Percentiles rank a stretch among this genome's conserved stretches.
Evolutionary conservation across 2,113 vertebrate species (phyloP).

Genomic region (Myotis lucifugus): DNA sequence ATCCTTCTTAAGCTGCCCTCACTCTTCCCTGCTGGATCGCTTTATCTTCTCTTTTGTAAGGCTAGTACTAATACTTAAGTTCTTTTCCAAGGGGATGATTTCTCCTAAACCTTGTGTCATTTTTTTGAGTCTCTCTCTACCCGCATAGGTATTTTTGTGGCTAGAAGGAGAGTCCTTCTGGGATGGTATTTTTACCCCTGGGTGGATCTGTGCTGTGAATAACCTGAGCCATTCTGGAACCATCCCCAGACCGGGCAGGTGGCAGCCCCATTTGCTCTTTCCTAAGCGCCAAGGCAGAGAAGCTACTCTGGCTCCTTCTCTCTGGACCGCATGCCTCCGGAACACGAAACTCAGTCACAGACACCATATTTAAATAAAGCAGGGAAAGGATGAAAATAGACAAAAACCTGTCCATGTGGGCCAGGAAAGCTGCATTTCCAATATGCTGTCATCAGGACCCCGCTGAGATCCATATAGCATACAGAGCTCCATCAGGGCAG

Average conservation of each 20-base stretch:
- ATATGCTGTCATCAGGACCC: slow-evolving; percentile 79
- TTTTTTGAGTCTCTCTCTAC: slow-evolving; percentile 71
- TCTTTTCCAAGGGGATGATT: slow-evolving; percentile 58
- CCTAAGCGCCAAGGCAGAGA: slow-evolving; percentile 81
- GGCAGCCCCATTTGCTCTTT: slow-evolving; percentile 83
- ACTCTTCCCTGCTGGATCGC: background rate
- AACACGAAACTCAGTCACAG: slow-evolving; percentile 80
- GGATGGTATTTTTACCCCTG: slow-evolving; percentile 80
- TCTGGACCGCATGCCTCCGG: slow-evolving; percentile 80
- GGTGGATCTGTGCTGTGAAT: slow-evolving; percentile 83
- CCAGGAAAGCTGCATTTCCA: slow-evolving; percentile 82
- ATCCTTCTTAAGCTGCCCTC: slow-evolving; percentile 30
- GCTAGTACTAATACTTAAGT: slow-evolving; percentile 48
- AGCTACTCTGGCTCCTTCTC: slow-evolving; percentile 80
- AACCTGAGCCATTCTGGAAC: slow-evolving; percentile 82
- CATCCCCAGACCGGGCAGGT: slow-evolving; percentile 82
- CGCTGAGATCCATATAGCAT: slow-evolving; percentile 69
- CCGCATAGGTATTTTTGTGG: slow-evolving; percentile 81
- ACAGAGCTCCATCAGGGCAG: slow-evolving; percentile 33
- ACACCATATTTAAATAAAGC: slow-evolving; percentile 82
- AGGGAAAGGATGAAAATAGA: slow-evolving; percentile 81
- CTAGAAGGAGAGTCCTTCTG: slow-evolving; percentile 79
- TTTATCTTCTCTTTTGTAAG: slow-evolving; percentile 44
- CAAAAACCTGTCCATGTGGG: slow-evolving; percentile 81
- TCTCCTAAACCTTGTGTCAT: slow-evolving; percentile 73